Evolutionary conservation across 2,888 invertebrate genomes (phyloP), one percentile per base, ranked within the genome.

Genomic region (Eudemis profundana): DNA sequence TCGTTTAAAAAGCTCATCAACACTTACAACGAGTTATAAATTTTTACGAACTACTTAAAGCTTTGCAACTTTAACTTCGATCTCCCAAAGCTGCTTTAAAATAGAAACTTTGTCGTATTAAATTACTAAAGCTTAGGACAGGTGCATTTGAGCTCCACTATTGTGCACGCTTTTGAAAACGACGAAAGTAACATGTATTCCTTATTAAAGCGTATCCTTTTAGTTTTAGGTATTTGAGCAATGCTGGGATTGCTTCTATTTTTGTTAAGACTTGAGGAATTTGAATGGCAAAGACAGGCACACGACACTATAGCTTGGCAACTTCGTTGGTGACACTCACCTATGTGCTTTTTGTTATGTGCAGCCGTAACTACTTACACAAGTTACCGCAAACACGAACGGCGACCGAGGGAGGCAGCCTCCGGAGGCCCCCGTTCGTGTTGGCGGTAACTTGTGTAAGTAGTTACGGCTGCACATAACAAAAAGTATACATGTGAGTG

Each of bases 11-110:
- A 33, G 42, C 33, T 50, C 29, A 40, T 53, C 33, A 36, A 17
- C 38, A 27, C 27, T 29, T 49, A 29, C 49, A 54, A 56, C 23
- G 50, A 50, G 38, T 17, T 17, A 33, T 57, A 63, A 15, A 44
- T 63, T 50, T 50, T 63, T 56, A 63, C 21, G 15, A 63, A 33
- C 57, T 42, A 33, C 50, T 63, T 56, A 50, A 50, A 50, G 42
- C 50, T 50, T 49, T n/a, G 19, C n/a, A 33, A 33, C 23, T 46
- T 15, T 19, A 5, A 56, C 27, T 19, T 29, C 23, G 27, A 38
- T 54, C 40, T 15, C 44, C 12, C 36, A 38, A 40, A 40, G 49
- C 19, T 7, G 19, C 38, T 50, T 33, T 57, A 14, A 57, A 50
- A 57, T 63, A 42, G 56, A 49, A 50, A 56, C 23, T 29, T 23